Evolutionary conservation across 1,140 invertebrate genomes (phyloP).

Genomic region (Drosophila serrata): DNA sequence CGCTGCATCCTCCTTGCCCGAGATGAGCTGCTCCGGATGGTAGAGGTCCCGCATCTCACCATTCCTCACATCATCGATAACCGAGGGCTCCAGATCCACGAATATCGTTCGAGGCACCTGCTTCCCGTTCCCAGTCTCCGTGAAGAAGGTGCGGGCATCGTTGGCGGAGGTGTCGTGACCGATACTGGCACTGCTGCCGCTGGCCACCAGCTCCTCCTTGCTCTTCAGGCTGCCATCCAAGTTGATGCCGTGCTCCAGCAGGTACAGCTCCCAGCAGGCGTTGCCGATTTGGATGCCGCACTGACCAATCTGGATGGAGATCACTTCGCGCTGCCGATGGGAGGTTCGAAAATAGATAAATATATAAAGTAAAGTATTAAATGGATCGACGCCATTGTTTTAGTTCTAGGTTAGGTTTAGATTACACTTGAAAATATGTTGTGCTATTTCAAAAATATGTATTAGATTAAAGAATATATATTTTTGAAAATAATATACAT

Average conservation of each 20-base stretch:
- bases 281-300: conserved; percentile 91
- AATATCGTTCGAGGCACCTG: conserved; percentile 87
- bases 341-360: neutral
- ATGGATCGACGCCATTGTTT: conserved; percentile 37
- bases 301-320: conserved; percentile 89
- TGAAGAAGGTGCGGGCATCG: conserved; percentile 88
- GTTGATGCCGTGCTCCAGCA: conserved; percentile 90
- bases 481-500: neutral
- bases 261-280: conserved; percentile 92
- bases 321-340: conserved; percentile 87
- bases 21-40: conserved; percentile 91
- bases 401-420: conserved; percentile 24
- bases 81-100: conserved; percentile 86
- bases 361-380: no score
- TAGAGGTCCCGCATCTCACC: conserved; percentile 88
- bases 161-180: conserved; percentile 65
- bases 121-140: conserved; percentile 87
- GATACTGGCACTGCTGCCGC: conserved; percentile 62
- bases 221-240: conserved; percentile 87
- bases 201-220: conserved; percentile 68
- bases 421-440: conserved; percentile 10
- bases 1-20: conserved; percentile 93
- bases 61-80: conserved; percentile 88
- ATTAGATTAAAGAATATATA: no score
- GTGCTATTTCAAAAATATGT: neutral